Conservation (phyloP, 2,797 vertebrate species). For the Leptodactylus fallax region DNA sequence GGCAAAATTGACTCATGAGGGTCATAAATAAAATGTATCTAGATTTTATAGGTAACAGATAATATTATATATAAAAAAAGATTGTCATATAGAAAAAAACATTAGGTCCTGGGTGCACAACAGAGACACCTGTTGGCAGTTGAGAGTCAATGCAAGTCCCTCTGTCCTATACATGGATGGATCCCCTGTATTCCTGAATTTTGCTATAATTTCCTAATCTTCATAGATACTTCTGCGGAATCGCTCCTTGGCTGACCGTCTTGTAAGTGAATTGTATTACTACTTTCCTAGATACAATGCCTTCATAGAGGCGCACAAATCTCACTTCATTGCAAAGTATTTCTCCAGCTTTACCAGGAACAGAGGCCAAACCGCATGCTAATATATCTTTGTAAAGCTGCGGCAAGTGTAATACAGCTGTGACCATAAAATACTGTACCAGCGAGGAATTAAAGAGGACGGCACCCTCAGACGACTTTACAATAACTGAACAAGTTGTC, state of each 20-base stretch:
- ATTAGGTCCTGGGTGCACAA: too few species aligned
- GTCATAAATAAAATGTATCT: too few species aligned
- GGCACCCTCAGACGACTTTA: background rate
- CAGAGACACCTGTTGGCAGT: too few species aligned
- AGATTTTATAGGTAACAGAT: too few species aligned
- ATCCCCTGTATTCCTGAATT: too few species aligned
- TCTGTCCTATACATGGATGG: too few species aligned
- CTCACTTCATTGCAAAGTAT: conserved; percentile 13
- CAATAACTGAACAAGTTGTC: background rate
- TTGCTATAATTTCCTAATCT: background rate
- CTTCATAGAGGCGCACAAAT: background rate
- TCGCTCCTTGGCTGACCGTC: background rate
- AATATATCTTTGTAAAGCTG: too few species aligned
- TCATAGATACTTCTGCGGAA: too few species aligned
- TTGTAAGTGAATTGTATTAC: background rate
- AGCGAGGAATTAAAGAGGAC: conserved; percentile 8
- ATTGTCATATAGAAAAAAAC: too few species aligned
- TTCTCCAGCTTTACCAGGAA: conserved; percentile 5
- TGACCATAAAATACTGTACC: background rate
- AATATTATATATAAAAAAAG: too few species aligned
- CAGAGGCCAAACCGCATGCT: background rate
- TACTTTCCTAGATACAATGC: conserved; percentile 13
- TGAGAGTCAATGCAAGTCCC: too few species aligned
- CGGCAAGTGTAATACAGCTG: background rate
- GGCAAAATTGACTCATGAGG: too few species aligned